Base-by-base conservation (phyloP, 64 coral and sea anemone genomes). In the Stichodactyla mertensii region DNA sequence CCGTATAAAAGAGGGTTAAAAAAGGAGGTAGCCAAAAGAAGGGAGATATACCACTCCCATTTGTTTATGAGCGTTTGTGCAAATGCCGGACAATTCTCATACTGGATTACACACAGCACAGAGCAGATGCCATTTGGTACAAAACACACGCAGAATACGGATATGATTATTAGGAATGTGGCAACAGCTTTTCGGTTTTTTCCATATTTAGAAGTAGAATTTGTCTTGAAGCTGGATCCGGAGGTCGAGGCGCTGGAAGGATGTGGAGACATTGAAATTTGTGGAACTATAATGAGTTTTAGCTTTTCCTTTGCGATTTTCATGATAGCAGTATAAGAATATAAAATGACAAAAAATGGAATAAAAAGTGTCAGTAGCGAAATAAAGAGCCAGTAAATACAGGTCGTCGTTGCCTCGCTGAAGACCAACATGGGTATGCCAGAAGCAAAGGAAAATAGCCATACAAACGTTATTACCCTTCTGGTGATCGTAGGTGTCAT, bases 1-100 rank as follows among this genome's bases (percentile, higher is more conserved):
- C 87, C 83, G 77, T 95, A 95, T 8, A 95, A 80, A 52, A 91
- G 83, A 12, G 93, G 90, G 24, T 95, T 95, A 22, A 82, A 53
- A 64, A 82, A 78, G 18, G 93, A 95, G 4, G 55, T 86, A 52
- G 88, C 19, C 62, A 66, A 66, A 66, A 66, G 62, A 66, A 66
- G 62, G 22, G 23, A 66, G 62, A 66, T n/a, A 20, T 66, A 66
- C 62, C 62, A 66, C 62, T 66, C 62, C 62, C 62, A 66, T 22
- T 66, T 5, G 9, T 66, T 66, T 13, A 66, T 20, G 22, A 66
- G 18, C 19, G 18, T 66, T 66, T 66, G 62, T 9, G 62, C 62
- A 6, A 66, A 9, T 66, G 20, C 62, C 22, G 62, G 62, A 66
- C 62, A 66, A 20, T 66, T 22, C 6, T 66, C 19, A 66, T 66